These are phyloP conservation scores for Chionoecetes opilio DNA, from an alignment of 1,140 invertebrate species.

Conservation along the genomic window DNA sequence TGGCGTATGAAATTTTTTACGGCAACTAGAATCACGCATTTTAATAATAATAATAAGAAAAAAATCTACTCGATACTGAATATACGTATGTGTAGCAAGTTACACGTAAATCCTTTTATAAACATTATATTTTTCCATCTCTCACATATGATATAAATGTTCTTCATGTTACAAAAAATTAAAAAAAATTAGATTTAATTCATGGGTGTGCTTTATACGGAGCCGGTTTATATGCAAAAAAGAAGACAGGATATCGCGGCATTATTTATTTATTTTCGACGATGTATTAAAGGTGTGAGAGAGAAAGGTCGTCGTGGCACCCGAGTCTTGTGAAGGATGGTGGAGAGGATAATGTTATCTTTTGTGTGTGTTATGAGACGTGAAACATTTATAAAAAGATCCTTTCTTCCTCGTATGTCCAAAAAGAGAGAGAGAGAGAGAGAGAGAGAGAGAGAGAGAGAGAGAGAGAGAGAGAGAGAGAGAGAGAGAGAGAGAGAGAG, in stretches of 20 bases:
- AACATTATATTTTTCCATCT: neutral
- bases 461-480: too few relatives aligned
- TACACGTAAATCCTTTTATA: neutral
- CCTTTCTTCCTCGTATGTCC: too few relatives aligned
- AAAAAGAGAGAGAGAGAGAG: too few relatives aligned
- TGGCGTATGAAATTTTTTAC: too few relatives aligned
- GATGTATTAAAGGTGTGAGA: conserved; percentile 11
- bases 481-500: too few relatives aligned
- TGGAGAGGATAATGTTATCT: too few relatives aligned
- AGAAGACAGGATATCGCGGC: neutral
- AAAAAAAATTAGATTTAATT: neutral
- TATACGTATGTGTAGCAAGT: neutral
- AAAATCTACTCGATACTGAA: neutral
- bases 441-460: too few relatives aligned
- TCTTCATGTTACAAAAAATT: neutral
- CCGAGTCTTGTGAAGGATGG: too few relatives aligned
- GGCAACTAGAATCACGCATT: too few relatives aligned
- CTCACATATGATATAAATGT: neutral
- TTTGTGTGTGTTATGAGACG: too few relatives aligned
- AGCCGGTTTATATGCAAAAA: neutral
- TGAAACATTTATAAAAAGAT: too few relatives aligned
- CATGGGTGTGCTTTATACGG: neutral
- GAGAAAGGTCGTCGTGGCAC: neutral
- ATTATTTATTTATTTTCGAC: conserved; percentile 1
- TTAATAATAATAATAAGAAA: neutral